phyloP scores from a whole-genome alignment of 1,140 invertebrate species.

The Drosophila mayri region DNA sequence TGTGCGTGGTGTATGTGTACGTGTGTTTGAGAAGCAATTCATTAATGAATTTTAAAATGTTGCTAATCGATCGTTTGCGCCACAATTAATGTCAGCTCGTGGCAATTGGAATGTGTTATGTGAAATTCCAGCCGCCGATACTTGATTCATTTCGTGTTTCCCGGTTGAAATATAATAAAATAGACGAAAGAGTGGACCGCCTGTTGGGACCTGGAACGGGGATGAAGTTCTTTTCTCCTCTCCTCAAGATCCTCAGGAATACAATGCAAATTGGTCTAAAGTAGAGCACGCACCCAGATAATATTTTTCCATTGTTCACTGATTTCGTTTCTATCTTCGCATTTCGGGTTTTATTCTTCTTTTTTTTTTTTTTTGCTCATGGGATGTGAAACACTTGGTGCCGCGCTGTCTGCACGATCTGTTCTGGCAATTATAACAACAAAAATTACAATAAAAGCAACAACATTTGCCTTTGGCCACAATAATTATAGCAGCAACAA shows the following conservation, averaged over 20 bases:
- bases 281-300: conserved; percentile 22
- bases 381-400: conserved; percentile 80
- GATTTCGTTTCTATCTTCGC: conserved; percentile 17
- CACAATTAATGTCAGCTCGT: conserved; percentile 78
- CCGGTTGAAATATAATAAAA: conserved; percentile 3
- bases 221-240: background rate
- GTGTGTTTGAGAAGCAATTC: conserved; percentile 76
- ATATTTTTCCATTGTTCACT: conserved; percentile 14
- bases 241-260: conserved; percentile 1
- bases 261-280: conserved; percentile 36
- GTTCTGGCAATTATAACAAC: conserved; percentile 51
- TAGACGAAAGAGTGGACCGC: conserved; percentile 8
- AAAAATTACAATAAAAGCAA: conserved; percentile 31
- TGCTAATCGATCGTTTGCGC: conserved; percentile 81
- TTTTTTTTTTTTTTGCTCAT: conserved; percentile 45
- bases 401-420: conserved; percentile 78
- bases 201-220: background rate
- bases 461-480: conserved; percentile 40
- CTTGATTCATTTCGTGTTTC: conserved; percentile 51
- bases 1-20: conserved; percentile 37
- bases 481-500: conserved; percentile 71
- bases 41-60: conserved; percentile 83
- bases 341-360: conserved; percentile 8
- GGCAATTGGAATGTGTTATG: conserved; percentile 77
- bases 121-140: conserved; percentile 45